These are phyloP conservation scores for Phortica okadai DNA, from an alignment of 2,888 invertebrate species.

Conservation along the genomic window DNA sequence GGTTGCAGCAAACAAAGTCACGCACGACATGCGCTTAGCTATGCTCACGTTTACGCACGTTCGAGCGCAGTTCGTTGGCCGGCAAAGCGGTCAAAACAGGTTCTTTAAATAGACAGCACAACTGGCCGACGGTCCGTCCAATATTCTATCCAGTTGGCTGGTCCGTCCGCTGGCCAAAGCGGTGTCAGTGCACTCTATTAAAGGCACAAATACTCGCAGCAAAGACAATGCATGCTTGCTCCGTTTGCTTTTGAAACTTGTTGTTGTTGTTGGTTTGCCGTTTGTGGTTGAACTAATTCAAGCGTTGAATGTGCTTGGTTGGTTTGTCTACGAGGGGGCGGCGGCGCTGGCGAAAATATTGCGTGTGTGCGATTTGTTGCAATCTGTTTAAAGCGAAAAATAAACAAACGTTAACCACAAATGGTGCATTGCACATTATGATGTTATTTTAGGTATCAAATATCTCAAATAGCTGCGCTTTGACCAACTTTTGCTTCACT, in stretches of 20 bases:
- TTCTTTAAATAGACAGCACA: slow-evolving; percentile 26
- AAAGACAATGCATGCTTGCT: not conserved
- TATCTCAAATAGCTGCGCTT: not conserved
- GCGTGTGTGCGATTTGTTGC: not conserved
- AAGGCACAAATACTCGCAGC: not conserved
- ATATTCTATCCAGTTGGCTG: not conserved
- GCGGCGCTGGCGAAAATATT: not conserved
- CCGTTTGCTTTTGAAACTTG: not conserved
- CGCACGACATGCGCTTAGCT: slow-evolving; percentile 2
- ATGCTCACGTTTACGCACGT: slow-evolving; percentile 19
- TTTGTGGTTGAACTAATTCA: not conserved
- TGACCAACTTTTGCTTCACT: slow-evolving; percentile 20
- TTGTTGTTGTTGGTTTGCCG: not conserved
- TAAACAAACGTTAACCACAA: not conserved
- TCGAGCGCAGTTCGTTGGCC: slow-evolving; percentile 4
- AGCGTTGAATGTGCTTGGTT: not conserved
- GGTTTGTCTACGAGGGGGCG: not conserved
- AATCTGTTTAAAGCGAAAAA: not conserved
- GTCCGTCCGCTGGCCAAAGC: not conserved
- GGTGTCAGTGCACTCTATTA: slow-evolving; percentile 18
- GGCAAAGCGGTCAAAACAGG: slow-evolving; percentile 4
- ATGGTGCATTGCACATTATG: not conserved
- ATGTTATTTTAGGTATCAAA: not conserved
- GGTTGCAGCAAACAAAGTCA: not conserved
- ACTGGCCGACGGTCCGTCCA: slow-evolving; percentile 19